Evolutionary conservation across 1,140 invertebrate genomes (phyloP).

Genomic region (Rhopalosiphum padi): DNA sequence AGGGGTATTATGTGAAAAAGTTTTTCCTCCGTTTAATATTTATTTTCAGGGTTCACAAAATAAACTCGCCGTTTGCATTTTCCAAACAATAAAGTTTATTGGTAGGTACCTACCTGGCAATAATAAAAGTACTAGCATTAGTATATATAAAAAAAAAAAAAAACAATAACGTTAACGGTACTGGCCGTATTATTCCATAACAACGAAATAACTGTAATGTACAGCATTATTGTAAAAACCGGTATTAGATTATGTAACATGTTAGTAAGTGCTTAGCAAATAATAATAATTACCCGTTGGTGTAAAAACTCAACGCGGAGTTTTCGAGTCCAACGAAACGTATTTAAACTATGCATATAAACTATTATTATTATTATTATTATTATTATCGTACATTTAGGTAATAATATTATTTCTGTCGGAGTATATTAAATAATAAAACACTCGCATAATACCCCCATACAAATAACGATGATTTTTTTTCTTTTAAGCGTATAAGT

Average conservation of each 20-base stretch:
- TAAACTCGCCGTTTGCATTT: slow-evolving; percentile 6
- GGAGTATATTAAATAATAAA: background rate
- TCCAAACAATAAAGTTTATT: slow-evolving; percentile 20
- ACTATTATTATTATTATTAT: no score
- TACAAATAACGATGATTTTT: background rate
- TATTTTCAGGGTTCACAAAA: background rate
- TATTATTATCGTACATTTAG: background rate
- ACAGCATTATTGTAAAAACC: background rate
- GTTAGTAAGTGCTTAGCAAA: background rate
- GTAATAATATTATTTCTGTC: background rate
- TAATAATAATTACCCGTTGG: background rate
- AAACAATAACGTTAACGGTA: background rate
- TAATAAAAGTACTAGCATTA: background rate
- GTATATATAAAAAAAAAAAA: background rate
- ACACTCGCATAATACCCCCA: background rate
- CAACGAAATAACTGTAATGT: background rate
- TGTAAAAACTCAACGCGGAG: background rate
- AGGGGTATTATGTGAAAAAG: background rate
- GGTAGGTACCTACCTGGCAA: background rate
- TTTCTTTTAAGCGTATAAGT: background rate
- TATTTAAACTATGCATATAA: background rate
- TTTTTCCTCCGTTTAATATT: background rate
- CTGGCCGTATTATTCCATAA: background rate
- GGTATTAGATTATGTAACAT: background rate
- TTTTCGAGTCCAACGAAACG: background rate